Conservation (phyloP, 2,797 vertebrate species). For the Glyptemys insculpta region DNA sequence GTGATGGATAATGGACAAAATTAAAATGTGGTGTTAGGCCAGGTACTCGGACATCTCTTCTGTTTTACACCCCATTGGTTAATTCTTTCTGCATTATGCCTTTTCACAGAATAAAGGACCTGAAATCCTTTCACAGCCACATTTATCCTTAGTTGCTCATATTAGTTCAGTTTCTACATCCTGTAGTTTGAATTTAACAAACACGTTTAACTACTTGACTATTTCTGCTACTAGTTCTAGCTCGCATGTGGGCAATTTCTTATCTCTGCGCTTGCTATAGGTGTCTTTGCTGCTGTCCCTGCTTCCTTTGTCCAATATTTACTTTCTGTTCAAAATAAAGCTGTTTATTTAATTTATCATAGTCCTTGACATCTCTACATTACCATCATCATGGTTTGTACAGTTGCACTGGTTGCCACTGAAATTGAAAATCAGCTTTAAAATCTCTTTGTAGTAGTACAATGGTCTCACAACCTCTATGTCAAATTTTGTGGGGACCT, state of each 20-base stretch:
- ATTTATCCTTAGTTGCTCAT: slow-evolving; percentile 16
- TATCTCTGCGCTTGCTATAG: neutral
- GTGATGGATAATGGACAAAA: neutral
- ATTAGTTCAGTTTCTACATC: neutral
- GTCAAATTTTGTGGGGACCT: neutral
- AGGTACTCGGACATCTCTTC: slow-evolving; percentile 7
- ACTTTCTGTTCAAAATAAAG: neutral
- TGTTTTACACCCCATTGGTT: neutral
- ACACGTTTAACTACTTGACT: neutral
- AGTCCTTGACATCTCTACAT: neutral
- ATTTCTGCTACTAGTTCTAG: slow-evolving; percentile 20
- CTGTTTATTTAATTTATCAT: slow-evolving; percentile 11
- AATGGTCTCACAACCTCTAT: neutral
- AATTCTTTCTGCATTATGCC: neutral
- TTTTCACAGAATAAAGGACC: neutral
- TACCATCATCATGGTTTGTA: neutral
- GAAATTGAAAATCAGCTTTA: neutral
- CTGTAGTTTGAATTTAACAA: slow-evolving; percentile 17
- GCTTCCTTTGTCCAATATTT: slow-evolving; percentile 3
- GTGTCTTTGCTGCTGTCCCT: neutral
- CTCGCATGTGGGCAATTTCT: neutral
- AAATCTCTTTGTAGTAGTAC: neutral
- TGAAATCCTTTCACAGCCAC: slow-evolving; percentile 23
- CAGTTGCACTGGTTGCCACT: neutral
- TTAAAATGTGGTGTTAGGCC: neutral